Conservation (phyloP, 1,140 invertebrate genomes). For the Chrysomallon squamiferum region DNA sequence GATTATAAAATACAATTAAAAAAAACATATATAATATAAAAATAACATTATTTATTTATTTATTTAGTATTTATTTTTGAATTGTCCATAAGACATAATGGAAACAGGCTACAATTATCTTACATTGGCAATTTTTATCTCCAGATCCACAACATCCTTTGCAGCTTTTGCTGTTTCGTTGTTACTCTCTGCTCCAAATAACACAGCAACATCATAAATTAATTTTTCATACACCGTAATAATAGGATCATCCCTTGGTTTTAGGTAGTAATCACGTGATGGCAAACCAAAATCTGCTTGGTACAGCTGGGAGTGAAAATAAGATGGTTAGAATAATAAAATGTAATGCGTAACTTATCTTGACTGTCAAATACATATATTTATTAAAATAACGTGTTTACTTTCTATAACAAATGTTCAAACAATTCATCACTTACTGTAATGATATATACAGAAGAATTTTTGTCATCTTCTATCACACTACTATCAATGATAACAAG, state of each 20-base stretch:
- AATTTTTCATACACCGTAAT: conserved; percentile 78
- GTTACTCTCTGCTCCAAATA: conserved; percentile 73
- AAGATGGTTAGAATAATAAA: too few species aligned
- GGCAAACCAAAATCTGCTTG: conserved; percentile 81
- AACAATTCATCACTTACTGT: conserved; percentile 69
- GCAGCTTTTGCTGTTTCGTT: conserved; percentile 72
- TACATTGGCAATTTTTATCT: conserved; percentile 79
- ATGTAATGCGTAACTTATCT: too few species aligned
- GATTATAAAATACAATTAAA: too few species aligned
- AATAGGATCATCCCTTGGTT: conserved; percentile 67
- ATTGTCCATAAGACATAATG: too few species aligned
- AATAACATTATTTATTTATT: too few species aligned
- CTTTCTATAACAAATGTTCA: too few species aligned
- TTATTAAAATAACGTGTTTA: too few species aligned
- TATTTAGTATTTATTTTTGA: too few species aligned
- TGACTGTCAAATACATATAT: too few species aligned
- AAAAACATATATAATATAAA: too few species aligned
- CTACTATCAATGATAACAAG: conserved; percentile 75
- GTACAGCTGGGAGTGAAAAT: conserved; percentile 71
- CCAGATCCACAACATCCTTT: conserved; percentile 74
- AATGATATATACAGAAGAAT: conserved; percentile 82
- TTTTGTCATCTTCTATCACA: conserved; percentile 79
- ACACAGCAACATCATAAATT: conserved; percentile 77
- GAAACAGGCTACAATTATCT: conserved; percentile 32
- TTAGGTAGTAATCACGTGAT: conserved; percentile 79